Evolutionary conservation across 2,113 vertebrate species (phyloP).

Genomic region (Oenanthe melanoleuca): DNA sequence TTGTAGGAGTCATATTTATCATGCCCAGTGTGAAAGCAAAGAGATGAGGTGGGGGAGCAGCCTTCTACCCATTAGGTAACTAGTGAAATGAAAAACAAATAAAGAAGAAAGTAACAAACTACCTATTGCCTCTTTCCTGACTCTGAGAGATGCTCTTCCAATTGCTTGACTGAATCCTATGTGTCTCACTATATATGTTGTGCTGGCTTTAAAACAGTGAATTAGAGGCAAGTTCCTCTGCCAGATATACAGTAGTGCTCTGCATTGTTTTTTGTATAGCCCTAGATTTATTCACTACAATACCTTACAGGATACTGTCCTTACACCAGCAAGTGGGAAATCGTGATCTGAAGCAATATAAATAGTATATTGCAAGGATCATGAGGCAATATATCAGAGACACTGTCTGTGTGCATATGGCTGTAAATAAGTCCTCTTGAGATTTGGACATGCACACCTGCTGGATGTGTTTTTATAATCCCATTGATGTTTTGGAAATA

Average conservation of each 20-base stretch:
- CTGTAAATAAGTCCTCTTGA: background rate
- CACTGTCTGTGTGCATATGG: background rate
- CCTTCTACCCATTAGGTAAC: background rate
- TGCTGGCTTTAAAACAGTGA: background rate
- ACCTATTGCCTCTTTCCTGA: background rate
- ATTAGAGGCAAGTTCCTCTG: background rate
- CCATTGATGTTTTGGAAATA: background rate
- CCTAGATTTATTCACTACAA: background rate
- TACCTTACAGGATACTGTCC: background rate
- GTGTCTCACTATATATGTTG: background rate
- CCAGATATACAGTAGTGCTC: background rate
- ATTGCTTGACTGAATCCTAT: rapidly evolving
- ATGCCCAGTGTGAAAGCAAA: background rate
- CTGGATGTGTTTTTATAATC: background rate
- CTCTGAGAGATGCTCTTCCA: background rate
- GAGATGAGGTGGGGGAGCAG: background rate
- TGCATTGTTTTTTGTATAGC: background rate
- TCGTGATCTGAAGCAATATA: background rate
- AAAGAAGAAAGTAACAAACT: background rate
- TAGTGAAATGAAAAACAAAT: background rate
- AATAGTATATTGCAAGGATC: background rate
- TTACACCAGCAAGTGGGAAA: background rate
- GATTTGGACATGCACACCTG: background rate
- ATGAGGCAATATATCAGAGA: background rate
- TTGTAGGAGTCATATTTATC: background rate